Conservation (phyloP, 2,113 vertebrate genomes). For the Sinosuthora webbiana region DNA sequence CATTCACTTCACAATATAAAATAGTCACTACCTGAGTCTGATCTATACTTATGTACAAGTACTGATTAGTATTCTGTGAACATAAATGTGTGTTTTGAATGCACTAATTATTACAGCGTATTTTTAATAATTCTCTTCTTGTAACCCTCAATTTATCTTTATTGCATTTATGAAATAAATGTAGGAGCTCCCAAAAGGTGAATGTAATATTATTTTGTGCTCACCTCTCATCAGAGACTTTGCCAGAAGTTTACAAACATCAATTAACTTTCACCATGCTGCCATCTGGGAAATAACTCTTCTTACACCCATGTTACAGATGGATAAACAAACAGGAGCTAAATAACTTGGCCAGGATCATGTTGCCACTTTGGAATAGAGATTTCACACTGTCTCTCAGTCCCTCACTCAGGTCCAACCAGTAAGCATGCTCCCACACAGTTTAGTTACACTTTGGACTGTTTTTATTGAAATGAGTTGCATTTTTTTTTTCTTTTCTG, state of each 20-base stretch:
- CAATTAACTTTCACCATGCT: constrained; percentile 31
- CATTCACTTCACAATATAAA: neutral
- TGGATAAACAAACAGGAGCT: constrained; percentile 15
- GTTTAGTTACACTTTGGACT: neutral
- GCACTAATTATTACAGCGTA: constrained; percentile 25
- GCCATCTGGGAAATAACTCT: constrained; percentile 57
- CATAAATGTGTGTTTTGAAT: neutral
- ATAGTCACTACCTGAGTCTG: neutral
- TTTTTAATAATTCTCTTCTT: constrained; percentile 41
- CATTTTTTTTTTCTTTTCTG: neutral
- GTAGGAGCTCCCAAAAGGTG: constrained; percentile 6
- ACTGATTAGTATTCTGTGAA: constrained; percentile 7
- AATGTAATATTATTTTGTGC: constrained; percentile 41
- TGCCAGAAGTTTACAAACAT: constrained; percentile 36
- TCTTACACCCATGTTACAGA: constrained; percentile 35
- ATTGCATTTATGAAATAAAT: constrained; percentile 49
- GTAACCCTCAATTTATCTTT: constrained; percentile 37
- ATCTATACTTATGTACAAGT: neutral
- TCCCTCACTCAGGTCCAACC: neutral
- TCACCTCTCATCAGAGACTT: constrained; percentile 31
- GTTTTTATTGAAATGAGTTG: neutral
- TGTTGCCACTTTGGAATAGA: neutral
- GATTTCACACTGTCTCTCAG: neutral
- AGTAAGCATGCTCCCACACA: neutral
- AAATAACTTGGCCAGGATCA: constrained; percentile 1